Base-by-base conservation (phyloP, 2,888 invertebrate genomes). In the Drosophila paranaensis region DNA sequence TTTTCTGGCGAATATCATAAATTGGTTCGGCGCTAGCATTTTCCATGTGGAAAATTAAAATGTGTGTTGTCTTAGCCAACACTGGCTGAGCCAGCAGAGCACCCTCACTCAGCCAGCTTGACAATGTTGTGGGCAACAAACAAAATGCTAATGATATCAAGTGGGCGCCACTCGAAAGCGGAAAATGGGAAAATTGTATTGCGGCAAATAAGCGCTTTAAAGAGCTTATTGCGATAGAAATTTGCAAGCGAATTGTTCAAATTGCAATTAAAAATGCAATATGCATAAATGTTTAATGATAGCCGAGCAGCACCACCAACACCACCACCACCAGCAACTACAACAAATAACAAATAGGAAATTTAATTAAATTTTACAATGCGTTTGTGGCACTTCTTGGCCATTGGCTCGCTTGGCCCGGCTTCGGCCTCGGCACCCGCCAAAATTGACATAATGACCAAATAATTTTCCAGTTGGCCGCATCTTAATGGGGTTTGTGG, bases 381-480 rank as follows among this genome's bases (percentile, higher is more conserved):
- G 71, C 60, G 57, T 50, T 68, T 27, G 48, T 58, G 66, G 60
- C 58, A 63, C 58, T 77, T 79, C 77, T 64, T 64, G 64, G 66
- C 75, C 43, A 60, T 64, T 57, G 70, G 77, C 56, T 27, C 4
- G 27, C 27, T 27, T 27, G 2, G 35, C 13, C 14, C 6, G 5
- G 37, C 6, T 1, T 9, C 65, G 69, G 70, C 60, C 60, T 55
- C 53, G 40, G 60, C 60, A 71, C 50, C 74, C 76, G 71, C 80
- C 77, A 69, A 85, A 82, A 53, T 53, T 85, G 84, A 85, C 88
- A 88, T 85, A 85, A 88, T 85, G 88, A 82, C 88, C 88, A 85
- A 88, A 81, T 85, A 81, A 88, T 85, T 85, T 88, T 85, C 86
- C 86, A 88, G 81, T 81, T 82, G 69, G 81, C 63, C 88, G 86